Conservation (phyloP, 1,140 invertebrate genomes). For the Pseudobourletiella spinata region DNA sequence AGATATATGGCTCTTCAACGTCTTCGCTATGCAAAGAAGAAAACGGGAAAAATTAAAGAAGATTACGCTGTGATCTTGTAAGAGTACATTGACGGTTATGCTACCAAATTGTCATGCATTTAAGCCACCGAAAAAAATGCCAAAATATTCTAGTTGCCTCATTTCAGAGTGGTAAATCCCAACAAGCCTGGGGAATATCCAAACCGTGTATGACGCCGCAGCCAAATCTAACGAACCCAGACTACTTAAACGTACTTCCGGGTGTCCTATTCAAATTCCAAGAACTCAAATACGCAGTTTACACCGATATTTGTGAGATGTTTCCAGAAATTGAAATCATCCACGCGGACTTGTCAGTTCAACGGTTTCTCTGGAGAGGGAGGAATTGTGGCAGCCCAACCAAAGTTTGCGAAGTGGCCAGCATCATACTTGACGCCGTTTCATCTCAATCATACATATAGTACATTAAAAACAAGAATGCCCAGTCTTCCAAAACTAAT, state of each 20-base stretch:
- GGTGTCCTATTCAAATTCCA: conserved; percentile 14
- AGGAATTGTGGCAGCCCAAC: neutral
- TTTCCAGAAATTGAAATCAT: conserved; percentile 12
- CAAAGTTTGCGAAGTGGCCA: conserved; percentile 7
- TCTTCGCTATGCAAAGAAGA: no score
- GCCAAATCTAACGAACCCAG: conserved; percentile 14
- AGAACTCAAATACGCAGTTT: conserved; percentile 11
- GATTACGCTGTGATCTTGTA: no score
- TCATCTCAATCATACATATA: conserved; percentile 20
- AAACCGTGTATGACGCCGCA: conserved; percentile 13
- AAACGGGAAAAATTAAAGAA: no score
- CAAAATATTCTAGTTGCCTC: conserved; percentile 5
- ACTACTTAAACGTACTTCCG: conserved; percentile 6
- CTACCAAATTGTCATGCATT: neutral
- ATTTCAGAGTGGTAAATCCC: conserved; percentile 12
- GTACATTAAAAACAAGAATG: conserved; percentile 17
- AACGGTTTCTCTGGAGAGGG: conserved; percentile 27
- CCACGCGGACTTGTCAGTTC: conserved; percentile 2
- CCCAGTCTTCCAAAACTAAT: neutral
- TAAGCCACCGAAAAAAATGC: neutral
- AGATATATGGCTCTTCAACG: conserved; percentile 4
- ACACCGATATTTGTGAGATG: conserved; percentile 24
- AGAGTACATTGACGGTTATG: conserved; percentile 21
- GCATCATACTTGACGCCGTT: conserved; percentile 22
- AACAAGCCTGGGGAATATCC: conserved; percentile 13